Evolutionary conservation across 2,888 invertebrate genomes (phyloP), one percentile per base, ranked within the genome.

Genomic region (Parasteatoda lunata): DNA sequence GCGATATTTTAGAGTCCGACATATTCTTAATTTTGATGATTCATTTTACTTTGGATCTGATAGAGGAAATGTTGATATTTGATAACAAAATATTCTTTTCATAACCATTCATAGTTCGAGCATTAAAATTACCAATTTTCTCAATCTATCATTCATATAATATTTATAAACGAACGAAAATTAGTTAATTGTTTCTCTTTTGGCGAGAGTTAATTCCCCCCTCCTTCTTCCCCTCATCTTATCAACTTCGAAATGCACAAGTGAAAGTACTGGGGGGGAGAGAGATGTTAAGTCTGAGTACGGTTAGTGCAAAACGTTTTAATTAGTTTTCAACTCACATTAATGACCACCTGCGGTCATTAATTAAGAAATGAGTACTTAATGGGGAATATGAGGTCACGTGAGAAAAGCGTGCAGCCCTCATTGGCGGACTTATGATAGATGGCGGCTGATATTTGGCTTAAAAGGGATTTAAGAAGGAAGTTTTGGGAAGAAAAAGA

Each of bases 301-400:
- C 73, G 70, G 64, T 47, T 49, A 51, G 48, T 59, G 54, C 75
- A 45, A 73, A 84, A 84, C 75, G 78, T 84, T 84, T 84, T 85
- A 85, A 85, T 85, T 85, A 85, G 85, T 80, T 85, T 83, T 83
- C 77, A 51, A 76, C 59, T 70, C 76, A 75, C 51, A 54, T 76
- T 85, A 85, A 85, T 85, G 85, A 85, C 85, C 85, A 85, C 85
- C 85, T 85, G 85, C 85, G 80, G 75, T 85, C 85, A 73, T 80
- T 85, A 79, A 85, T 85, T 85, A 79, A 76, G 79, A 45, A 77
- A 83, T 76, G 83, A 77, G 83, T 76, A 82, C 73, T 70, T 70
- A 52, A 68, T 79, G 75, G 79, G 66, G 77, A 64, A 72, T 30
- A 30, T 45, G 78, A 81, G 80, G 85, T 85, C 85, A 85, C 85